Base-by-base conservation (phyloP, 2,797 vertebrate genomes). In the Labeo calbasu region DNA sequence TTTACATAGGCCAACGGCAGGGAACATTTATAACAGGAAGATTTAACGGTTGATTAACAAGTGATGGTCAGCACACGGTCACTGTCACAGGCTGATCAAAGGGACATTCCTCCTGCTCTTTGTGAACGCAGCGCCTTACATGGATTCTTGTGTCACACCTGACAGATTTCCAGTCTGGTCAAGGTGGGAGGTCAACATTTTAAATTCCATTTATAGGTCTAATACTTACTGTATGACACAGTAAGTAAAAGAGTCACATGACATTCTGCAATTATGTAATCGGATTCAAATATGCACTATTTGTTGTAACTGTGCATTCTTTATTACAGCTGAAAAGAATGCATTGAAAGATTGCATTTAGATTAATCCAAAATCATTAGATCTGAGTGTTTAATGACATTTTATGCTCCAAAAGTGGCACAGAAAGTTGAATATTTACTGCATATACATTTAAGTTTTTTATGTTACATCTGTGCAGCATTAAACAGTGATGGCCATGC, bases 31-130 rank as follows among this genome's bases (percentile, higher is more conserved):
- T 77, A 72, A 86, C 82, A 48, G 61, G 72, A n/a, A 77, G 66
- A 78, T 59, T 85, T 82, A 77, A 84, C 68, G 75, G 71, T 82
- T 84, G 72, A 81, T 86, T 79, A 80, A 70, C 68, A 66, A 80
- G 61, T 43, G 23, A 68, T 79, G 72, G 77, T 51, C 32, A 82
- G 78, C 83, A 78, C 86, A 87, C 61, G 23, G 66, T 73, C 79
- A 72, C 55, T 77, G 50, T 36, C 66, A 80, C 21, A 12, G 75
- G 6, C 53, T 32, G 53, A 71, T 77, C 82, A 84, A 77, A 84
- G 28, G 21, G 48, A 87, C 79, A 88, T 87, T 86, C 84, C 86
- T 63, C 23, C 55, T 81, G 65, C 75, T 88, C 82, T 84, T 77
- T 75, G 28, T 46, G 76, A 86, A 55, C 43, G 66, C 68, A 61